Percentiles rank a stretch among this genome's conserved stretches.
phyloP scores from a whole-genome alignment of 2,797 vertebrate genomes.

The Phoxinus dragarum region DNA sequence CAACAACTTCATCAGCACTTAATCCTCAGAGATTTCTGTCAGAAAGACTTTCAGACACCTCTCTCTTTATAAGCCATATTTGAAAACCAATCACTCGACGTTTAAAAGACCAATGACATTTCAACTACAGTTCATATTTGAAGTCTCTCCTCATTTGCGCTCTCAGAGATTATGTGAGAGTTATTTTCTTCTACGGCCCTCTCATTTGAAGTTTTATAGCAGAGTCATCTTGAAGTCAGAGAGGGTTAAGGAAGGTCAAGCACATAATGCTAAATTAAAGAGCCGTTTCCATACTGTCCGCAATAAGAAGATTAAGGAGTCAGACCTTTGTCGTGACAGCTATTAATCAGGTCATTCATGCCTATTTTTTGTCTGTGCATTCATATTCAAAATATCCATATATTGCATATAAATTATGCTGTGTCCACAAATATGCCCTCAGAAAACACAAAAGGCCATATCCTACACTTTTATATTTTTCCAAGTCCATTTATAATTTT shows the following conservation, averaged over 20 bases:
- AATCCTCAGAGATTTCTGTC: slow-evolving; percentile 8
- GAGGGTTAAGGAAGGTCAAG: slow-evolving; percentile 31
- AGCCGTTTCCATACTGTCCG: neutral
- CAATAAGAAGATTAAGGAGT: slow-evolving; percentile 13
- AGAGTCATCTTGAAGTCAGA: slow-evolving; percentile 36
- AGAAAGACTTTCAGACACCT: neutral
- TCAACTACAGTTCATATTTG: slow-evolving; percentile 1
- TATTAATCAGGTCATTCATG: slow-evolving; percentile 33
- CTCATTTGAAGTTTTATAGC: neutral
- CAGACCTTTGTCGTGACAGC: slow-evolving; percentile 26
- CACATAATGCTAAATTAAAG: slow-evolving; percentile 26
- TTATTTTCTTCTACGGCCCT: slow-evolving; percentile 13
- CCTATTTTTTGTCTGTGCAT: slow-evolving; percentile 27
- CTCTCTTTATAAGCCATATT: neutral
- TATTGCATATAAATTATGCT: neutral
- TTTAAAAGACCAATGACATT: slow-evolving; percentile 24
- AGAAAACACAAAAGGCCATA: neutral
- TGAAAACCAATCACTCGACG: neutral
- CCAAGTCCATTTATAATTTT: neutral
- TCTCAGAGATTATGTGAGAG: neutral
- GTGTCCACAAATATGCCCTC: neutral
- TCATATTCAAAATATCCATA: neutral
- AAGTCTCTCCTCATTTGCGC: neutral
- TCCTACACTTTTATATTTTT: neutral
- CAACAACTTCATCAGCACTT: slow-evolving; percentile 8